These are phyloP conservation scores for Premnoplex brunnescens DNA, from an alignment of 2,797 vertebrate species.

Conservation along the genomic window DNA sequence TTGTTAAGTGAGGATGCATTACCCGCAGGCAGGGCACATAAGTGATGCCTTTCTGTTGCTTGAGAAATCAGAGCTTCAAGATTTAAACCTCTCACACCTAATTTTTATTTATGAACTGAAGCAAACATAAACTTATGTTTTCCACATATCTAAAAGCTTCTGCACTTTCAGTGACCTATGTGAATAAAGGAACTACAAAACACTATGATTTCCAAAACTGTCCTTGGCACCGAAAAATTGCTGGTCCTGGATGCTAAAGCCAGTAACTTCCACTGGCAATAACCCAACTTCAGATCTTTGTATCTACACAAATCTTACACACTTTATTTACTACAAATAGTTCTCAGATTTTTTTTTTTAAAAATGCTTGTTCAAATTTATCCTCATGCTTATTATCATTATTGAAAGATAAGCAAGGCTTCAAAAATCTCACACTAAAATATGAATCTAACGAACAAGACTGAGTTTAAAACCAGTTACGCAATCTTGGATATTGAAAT, in stretches of 20 bases:
- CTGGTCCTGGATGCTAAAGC: background rate
- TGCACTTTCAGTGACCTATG: background rate
- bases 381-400: background rate
- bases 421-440: background rate
- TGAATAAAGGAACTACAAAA: background rate
- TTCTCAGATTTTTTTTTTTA: background rate
- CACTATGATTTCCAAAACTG: background rate
- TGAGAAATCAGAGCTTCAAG: background rate
- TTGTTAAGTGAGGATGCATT: background rate
- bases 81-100: background rate
- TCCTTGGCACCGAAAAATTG: background rate
- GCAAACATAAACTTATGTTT: background rate
- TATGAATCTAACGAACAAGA: background rate
- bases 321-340: background rate
- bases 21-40: background rate
- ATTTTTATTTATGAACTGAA: background rate
- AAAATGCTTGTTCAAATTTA: background rate
- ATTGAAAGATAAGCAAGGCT: background rate
- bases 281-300: background rate
- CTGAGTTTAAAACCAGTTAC: background rate
- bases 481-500: background rate
- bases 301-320: background rate
- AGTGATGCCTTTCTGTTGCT: background rate
- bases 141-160: background rate
- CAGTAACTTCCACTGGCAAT: background rate